These are phyloP conservation scores for Tachyglossus aculeatus DNA, from an alignment of 2,797 vertebrate species.

Conservation along the genomic window DNA sequence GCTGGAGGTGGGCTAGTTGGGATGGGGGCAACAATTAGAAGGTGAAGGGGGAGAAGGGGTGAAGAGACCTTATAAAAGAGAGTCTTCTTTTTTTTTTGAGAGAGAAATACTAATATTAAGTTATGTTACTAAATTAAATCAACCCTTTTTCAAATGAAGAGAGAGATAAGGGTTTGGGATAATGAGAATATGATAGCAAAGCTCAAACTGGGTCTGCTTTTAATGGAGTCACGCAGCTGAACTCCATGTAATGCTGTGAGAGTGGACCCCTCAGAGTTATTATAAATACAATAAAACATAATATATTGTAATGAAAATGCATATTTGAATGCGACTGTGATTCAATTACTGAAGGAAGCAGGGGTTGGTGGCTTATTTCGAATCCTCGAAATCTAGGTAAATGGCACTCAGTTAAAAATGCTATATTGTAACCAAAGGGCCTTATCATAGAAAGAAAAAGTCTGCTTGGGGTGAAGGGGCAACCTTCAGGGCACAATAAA, in stretches of 20 bases:
- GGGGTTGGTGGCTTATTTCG: neutral
- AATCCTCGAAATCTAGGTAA: constrained; percentile 8
- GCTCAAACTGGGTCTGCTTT: neutral
- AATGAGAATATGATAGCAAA: constrained; percentile 19
- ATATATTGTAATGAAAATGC: neutral
- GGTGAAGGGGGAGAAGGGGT: too few relatives aligned
- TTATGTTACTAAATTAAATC: constrained; percentile 5
- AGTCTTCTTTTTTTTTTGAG: too few relatives aligned
- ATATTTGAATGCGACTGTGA: neutral
- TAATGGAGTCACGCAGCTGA: neutral
- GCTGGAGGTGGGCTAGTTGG: too few relatives aligned
- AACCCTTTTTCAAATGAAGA: constrained; percentile 22
- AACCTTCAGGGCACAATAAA: neutral
- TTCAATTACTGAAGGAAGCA: neutral
- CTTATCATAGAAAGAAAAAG: neutral
- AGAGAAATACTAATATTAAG: neutral
- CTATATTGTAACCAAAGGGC: neutral
- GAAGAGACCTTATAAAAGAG: too few relatives aligned
- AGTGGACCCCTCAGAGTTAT: neutral
- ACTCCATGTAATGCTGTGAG: neutral
- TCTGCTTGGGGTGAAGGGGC: neutral
- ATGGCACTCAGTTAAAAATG: constrained; percentile 5
- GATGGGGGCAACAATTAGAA: too few relatives aligned
- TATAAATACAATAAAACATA: neutral
- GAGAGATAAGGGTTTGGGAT: constrained; percentile 15